Evolutionary conservation across 2,797 vertebrate genomes (phyloP), one percentile per base, ranked within the genome.

Genomic region (Alectoris magna): DNA sequence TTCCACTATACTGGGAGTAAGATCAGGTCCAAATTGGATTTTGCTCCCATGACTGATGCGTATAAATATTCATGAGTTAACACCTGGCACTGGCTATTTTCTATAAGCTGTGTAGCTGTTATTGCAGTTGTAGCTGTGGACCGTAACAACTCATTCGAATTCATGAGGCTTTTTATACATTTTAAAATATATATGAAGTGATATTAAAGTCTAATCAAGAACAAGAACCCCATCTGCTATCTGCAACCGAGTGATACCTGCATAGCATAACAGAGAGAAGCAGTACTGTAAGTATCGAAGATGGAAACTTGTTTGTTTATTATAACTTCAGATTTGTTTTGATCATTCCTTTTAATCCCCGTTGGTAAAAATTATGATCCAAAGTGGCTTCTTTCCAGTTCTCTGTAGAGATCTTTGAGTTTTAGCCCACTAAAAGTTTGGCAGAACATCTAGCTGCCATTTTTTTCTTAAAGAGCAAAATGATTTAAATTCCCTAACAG

Each of bases 161-260:
- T 96, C 95, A 95, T 91, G 87, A 95, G 69, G 53, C 18, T 51
- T 70, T n/a, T 63, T 92, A 89, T 5, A 96, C 69, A 94, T 89
- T 95, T 94, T 93, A 79, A 96, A 95, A 96, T 95, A 96, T 94
- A 94, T 66, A 93, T 87, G 89, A 96, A 93, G 63, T 48, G 43
- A 59, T 91, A 95, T 92, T 96, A 85, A 91, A 94, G 16, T 81
- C 90, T 93, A 71, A 93, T 88, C 80, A 88, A 73, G 69, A 87
- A 58, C 51, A 92, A 55, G 74, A 71, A 91, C 43, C 29, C 71
- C 91, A 95, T 70, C 91, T 92, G 94, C 82, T 90, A 91, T 78
- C 70, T 91, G 73, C 67, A 92, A 34, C 49, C 67, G 64, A 59
- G 29, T 53, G 71, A 86, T 73, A 76, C 68, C 67, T 91, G 27